Percentiles rank a stretch among this genome's conserved stretches.
Evolutionary conservation across 2,113 vertebrate genomes (phyloP).

Genomic region (Perccottus glenii): DNA sequence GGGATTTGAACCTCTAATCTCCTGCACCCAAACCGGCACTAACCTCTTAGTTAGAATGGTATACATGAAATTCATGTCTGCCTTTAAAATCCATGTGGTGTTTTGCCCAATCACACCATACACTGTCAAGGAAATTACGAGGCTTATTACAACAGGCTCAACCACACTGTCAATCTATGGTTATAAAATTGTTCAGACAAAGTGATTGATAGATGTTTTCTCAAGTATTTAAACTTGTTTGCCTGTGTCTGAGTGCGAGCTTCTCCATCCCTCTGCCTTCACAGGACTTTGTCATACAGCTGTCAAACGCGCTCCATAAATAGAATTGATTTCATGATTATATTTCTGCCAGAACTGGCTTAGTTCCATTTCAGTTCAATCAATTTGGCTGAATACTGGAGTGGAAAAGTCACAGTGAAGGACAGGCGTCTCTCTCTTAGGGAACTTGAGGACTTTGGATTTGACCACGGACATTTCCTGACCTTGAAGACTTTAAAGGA

Average conservation of each 20-base stretch:
- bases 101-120: not conserved
- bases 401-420: conserved; percentile 33
- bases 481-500: conserved; percentile 13
- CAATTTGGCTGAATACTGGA: conserved; percentile 41
- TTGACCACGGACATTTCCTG: conserved; percentile 8
- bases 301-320: conserved; percentile 49
- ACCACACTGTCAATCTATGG: not conserved
- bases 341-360: conserved; percentile 34
- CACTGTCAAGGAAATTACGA: not conserved
- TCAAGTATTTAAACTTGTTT: conserved; percentile 17
- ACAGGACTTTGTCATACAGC: conserved; percentile 40
- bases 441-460: conserved; percentile 5
- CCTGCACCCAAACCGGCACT: no score
- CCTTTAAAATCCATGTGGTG: no score
- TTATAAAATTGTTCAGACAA: conserved; percentile 1
- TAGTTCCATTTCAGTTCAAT: conserved; percentile 41
- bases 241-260: conserved; percentile 26
- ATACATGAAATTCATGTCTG: no score
- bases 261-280: conserved; percentile 26
- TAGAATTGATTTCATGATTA: conserved; percentile 51
- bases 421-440: not conserved
- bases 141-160: not conserved
- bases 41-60: no score
- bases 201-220: conserved; percentile 19
- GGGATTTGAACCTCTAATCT: no score